A percentile compares a stretch with the other conserved stretches of the same genome.
Conservation (phyloP, 2,888 invertebrate genomes). For the Oasisia sp. region DNA sequence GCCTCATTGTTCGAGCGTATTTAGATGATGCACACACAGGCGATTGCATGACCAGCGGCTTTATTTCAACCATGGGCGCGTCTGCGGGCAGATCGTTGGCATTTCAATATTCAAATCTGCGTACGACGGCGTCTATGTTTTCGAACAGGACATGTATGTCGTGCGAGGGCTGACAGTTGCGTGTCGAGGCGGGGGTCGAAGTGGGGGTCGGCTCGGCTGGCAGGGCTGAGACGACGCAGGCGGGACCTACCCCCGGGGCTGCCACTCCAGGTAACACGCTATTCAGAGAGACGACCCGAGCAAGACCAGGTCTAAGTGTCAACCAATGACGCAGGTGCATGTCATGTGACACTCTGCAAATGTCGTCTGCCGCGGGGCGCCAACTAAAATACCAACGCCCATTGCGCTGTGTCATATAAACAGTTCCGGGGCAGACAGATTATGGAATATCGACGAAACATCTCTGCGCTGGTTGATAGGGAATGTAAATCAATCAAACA, state of each 20-base stretch:
- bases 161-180: background rate
- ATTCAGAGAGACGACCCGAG: background rate
- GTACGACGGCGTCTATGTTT: background rate
- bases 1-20: too few relatives aligned
- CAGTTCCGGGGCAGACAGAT: background rate
- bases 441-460: background rate
- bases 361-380: background rate
- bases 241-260: background rate
- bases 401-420: background rate
- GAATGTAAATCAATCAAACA: too few relatives aligned
- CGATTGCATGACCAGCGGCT: background rate
- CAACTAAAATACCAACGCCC: background rate
- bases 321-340: background rate
- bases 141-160: background rate
- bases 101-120: background rate
- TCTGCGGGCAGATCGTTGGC: background rate
- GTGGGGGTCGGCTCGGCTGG: background rate
- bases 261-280: background rate
- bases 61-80: background rate
- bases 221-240: background rate
- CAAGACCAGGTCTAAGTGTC: background rate
- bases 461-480: background rate
- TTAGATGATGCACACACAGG: background rate
- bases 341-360: background rate
- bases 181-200: background rate